A percentile compares a stretch with the other conserved stretches of the same genome.
phyloP scores from a whole-genome alignment of 2,888 invertebrate genomes.

The Acrobasis repandana region DNA sequence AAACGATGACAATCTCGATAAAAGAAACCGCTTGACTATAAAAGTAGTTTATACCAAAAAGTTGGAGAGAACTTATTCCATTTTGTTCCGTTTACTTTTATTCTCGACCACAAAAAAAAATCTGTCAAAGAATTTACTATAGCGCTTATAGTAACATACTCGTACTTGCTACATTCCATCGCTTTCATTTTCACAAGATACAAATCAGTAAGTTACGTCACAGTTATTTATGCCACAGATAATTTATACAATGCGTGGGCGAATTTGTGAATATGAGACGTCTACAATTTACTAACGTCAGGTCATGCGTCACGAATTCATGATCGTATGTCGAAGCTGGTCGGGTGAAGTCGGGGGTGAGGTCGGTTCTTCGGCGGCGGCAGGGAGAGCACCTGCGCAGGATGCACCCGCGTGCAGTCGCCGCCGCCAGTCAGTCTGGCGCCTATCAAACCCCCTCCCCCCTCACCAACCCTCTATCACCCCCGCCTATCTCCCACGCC shows the following conservation, averaged over 20 bases:
- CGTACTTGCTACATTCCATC: neutral
- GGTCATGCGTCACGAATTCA: slow-evolving; percentile 29
- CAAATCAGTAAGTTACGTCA: slow-evolving; percentile 10
- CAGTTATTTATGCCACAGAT: slow-evolving; percentile 12
- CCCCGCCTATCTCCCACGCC: slow-evolving; percentile 52
- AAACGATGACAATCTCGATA: neutral
- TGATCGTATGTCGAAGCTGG: slow-evolving; percentile 41
- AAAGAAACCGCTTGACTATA: neutral
- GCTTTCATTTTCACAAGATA: slow-evolving; percentile 9
- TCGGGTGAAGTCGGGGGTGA: slow-evolving; percentile 33
- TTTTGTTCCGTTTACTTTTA: slow-evolving; percentile 2
- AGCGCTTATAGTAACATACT: slow-evolving; percentile 3
- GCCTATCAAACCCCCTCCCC: slow-evolving; percentile 47
- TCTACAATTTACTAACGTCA: neutral
- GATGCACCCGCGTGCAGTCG: slow-evolving; percentile 62
- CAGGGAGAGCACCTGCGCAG: slow-evolving; percentile 66
- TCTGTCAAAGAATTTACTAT: neutral
- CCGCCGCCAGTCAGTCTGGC: slow-evolving; percentile 74
- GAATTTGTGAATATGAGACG: slow-evolving; percentile 10
- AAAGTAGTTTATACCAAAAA: neutral
- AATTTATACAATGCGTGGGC: slow-evolving; percentile 17
- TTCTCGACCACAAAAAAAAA: slow-evolving; percentile 1
- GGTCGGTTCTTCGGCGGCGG: slow-evolving; percentile 33
- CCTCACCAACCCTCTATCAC: slow-evolving; percentile 33
- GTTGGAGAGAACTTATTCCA: neutral